These are phyloP conservation scores for Edolisoma coerulescens DNA, from an alignment of 2,113 vertebrate genomes.

Conservation along the genomic window DNA sequence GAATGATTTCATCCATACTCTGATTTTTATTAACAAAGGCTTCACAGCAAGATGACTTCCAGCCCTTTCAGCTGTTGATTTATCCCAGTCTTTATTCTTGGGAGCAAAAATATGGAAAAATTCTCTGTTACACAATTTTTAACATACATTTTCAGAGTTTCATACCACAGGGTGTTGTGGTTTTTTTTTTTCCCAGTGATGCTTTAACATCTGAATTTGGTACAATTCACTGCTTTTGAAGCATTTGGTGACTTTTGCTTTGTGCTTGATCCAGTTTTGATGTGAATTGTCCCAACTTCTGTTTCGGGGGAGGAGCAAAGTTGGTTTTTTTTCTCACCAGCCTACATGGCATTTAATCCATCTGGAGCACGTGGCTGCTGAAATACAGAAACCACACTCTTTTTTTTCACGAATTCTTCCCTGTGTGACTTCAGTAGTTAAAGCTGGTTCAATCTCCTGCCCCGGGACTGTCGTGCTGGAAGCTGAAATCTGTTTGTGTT, in stretches of 20 bases:
- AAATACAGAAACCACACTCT: neutral
- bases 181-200: neutral
- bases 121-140: neutral
- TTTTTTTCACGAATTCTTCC: neutral
- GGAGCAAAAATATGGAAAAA: neutral
- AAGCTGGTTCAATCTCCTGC: neutral
- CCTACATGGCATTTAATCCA: neutral
- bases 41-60: neutral
- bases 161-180: neutral
- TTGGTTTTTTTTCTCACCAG: neutral
- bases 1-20: neutral
- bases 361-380: neutral
- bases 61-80: neutral
- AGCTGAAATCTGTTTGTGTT: neutral
- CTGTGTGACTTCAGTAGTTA: neutral
- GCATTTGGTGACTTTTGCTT: neutral
- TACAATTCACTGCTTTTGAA: neutral
- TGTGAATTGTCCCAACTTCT: neutral
- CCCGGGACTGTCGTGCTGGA: neutral
- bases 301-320: neutral
- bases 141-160: neutral
- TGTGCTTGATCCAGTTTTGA: neutral
- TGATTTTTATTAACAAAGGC: neutral
- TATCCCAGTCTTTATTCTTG: neutral
- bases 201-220: neutral